phyloP scores from a whole-genome alignment of 2,888 invertebrate genomes.

The Agriopis marginaria region DNA sequence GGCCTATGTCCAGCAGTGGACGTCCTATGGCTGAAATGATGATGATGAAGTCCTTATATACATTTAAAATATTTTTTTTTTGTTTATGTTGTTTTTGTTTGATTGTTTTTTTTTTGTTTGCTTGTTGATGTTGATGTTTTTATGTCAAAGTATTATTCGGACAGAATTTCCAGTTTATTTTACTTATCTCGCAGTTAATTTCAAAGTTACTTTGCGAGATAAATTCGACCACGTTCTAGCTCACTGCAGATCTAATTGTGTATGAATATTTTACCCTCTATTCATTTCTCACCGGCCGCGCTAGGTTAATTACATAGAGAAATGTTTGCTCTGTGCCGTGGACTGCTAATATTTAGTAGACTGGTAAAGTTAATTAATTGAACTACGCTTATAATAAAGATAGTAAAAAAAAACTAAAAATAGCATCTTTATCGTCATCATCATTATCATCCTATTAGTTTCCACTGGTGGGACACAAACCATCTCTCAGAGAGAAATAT shows the following conservation, averaged over 20 bases:
- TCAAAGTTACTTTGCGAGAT: slow-evolving; percentile 24
- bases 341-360: slow-evolving; percentile 12
- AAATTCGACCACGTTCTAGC: slow-evolving; percentile 33
- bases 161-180: slow-evolving; percentile 15
- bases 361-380: neutral
- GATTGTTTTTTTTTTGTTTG: too few relatives aligned
- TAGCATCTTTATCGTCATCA: neutral
- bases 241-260: slow-evolving; percentile 46
- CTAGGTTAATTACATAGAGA: slow-evolving; percentile 40
- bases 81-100: too few relatives aligned
- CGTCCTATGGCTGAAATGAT: too few relatives aligned
- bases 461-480: too few relatives aligned
- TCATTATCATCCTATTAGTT: too few relatives aligned
- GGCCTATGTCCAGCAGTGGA: too few relatives aligned
- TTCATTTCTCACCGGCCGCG: slow-evolving; percentile 40
- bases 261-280: slow-evolving; percentile 49
- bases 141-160: neutral
- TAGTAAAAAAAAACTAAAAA: neutral
- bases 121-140: neutral
- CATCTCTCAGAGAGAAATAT: too few relatives aligned
- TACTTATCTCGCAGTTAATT: slow-evolving; percentile 5
- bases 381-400: neutral
- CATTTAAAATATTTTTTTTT: too few relatives aligned
- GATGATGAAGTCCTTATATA: too few relatives aligned
- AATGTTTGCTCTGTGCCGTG: slow-evolving; percentile 20